Conservation (phyloP, 1,140 invertebrate species). For the Leptonema lineaticorne region DNA sequence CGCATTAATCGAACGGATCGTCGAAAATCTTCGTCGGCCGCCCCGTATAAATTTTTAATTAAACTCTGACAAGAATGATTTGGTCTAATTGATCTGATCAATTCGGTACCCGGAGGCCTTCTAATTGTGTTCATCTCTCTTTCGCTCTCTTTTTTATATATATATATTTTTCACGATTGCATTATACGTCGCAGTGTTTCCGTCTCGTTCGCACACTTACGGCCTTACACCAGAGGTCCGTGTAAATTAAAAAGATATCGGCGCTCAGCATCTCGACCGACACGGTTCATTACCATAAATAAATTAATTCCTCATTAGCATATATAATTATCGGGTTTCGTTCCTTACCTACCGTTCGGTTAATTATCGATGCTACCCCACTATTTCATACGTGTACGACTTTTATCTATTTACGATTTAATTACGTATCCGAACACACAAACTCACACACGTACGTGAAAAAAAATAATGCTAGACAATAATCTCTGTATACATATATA, state of each 20-base stretch:
- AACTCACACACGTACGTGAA: not conserved
- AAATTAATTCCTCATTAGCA: constrained; percentile 43
- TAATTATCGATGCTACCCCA: constrained; percentile 27
- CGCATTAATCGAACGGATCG: not conserved
- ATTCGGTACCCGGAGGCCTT: constrained; percentile 26
- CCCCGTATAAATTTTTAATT: constrained; percentile 39
- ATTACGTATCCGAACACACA: constrained; percentile 4
- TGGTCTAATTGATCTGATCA: constrained; percentile 42
- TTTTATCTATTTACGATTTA: constrained; percentile 13
- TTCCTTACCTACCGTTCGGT: constrained; percentile 39
- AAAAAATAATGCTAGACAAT: not conserved
- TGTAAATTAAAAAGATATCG: constrained; percentile 42
- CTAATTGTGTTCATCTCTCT: no score
- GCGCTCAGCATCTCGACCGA: constrained; percentile 33
- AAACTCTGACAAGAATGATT: constrained; percentile 42
- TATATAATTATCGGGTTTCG: constrained; percentile 41
- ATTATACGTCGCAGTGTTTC: no score
- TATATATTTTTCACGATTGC: no score
- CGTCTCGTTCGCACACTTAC: no score
- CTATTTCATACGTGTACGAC: not conserved
- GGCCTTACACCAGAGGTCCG: no score
- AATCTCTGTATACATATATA: no score
- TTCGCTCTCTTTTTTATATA: no score
- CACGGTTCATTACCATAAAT: constrained; percentile 43
- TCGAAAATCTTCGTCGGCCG: constrained; percentile 1